Evolutionary conservation across 2,888 invertebrate genomes (phyloP).

Genomic region (Orgyia antiqua): DNA sequence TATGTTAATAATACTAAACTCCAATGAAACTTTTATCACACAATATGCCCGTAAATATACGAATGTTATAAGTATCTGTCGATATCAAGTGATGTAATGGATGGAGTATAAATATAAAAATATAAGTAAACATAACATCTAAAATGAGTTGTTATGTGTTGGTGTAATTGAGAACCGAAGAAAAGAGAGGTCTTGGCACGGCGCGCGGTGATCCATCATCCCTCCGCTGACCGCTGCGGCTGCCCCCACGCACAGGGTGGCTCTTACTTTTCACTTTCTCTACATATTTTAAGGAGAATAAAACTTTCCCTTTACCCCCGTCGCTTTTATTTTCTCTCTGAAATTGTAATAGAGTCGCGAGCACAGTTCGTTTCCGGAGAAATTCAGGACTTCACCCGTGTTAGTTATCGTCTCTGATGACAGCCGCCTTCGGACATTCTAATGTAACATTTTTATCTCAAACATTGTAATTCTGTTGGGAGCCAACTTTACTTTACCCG

Average conservation of each 20-base stretch:
- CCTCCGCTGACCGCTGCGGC: slow-evolving; percentile 56
- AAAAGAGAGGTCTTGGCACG: slow-evolving; percentile 54
- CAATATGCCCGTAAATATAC: too few relatives aligned
- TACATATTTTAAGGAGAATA: slow-evolving; percentile 78
- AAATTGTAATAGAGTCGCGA: slow-evolving; percentile 55
- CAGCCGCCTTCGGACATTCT: slow-evolving; percentile 38
- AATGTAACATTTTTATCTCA: slow-evolving; percentile 51
- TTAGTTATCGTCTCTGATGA: slow-evolving; percentile 49
- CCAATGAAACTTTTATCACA: too few relatives aligned
- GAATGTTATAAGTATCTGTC: too few relatives aligned
- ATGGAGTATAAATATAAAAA: slow-evolving; percentile 18
- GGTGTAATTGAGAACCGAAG: slow-evolving; percentile 70
- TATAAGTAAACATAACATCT: slow-evolving; percentile 30
- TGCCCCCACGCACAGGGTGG: slow-evolving; percentile 37
- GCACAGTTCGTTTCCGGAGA: slow-evolving; percentile 39
- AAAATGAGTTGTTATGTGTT: slow-evolving; percentile 57
- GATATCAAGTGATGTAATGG: slow-evolving; percentile 8
- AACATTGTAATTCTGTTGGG: slow-evolving; percentile 46
- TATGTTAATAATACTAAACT: too few relatives aligned
- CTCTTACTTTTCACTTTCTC: slow-evolving; percentile 77
- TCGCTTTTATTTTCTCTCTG: slow-evolving; percentile 57
- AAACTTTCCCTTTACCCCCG: slow-evolving; percentile 68
- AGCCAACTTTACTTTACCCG: slow-evolving; percentile 37
- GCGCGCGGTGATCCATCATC: slow-evolving; percentile 74
- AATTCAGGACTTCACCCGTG: slow-evolving; percentile 43